phyloP scores from a whole-genome alignment of 1,140 invertebrate species.

The Drosophila teissieri region DNA sequence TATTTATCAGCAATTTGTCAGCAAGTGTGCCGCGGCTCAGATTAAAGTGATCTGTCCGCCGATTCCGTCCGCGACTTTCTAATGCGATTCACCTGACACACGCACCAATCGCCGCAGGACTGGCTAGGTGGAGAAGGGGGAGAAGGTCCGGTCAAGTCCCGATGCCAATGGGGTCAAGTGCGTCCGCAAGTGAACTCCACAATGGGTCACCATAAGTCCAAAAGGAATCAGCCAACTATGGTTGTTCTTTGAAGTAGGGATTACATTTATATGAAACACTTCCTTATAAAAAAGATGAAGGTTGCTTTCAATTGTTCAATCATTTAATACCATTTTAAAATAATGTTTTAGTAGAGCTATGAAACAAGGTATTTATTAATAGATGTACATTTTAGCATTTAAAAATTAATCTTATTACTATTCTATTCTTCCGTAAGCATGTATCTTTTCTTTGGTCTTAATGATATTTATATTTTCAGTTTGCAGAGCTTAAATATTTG shows the following conservation, averaged over 20 bases:
- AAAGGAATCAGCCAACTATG: not conserved
- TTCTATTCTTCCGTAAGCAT: no score
- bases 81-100: slow-evolving; percentile 70
- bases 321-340: no score
- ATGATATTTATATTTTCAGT: no score
- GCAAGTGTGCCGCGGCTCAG: slow-evolving; percentile 76
- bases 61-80: slow-evolving; percentile 59
- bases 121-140: slow-evolving; percentile 42
- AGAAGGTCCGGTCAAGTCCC: slow-evolving; percentile 21
- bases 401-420: no score
- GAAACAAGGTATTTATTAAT: no score
- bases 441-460: no score
- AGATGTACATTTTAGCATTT: no score
- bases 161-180: slow-evolving; percentile 16
- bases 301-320: no score
- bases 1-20: slow-evolving; percentile 83
- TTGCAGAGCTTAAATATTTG: no score
- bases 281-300: not conserved
- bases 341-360: no score
- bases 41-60: slow-evolving; percentile 60
- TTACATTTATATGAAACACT: not conserved
- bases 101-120: slow-evolving; percentile 44
- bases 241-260: not conserved
- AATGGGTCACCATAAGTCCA: not conserved
- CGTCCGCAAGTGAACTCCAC: slow-evolving; percentile 19